phyloP scores from a whole-genome alignment of 2,113 vertebrate species.

The Calypte anna region DNA sequence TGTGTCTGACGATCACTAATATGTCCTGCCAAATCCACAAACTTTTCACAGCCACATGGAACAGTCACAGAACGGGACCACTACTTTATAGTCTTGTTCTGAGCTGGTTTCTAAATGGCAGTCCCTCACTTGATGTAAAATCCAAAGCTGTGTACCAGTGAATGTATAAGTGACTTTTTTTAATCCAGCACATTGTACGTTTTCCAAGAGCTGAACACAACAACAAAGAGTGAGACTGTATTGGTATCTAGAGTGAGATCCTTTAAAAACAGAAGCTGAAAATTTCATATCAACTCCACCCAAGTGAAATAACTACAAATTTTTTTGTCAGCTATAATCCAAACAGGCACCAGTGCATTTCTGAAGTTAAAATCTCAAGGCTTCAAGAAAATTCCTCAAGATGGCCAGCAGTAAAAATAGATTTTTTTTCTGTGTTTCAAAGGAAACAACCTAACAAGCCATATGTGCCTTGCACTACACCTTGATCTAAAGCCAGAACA shows the following conservation, averaged over 20 bases:
- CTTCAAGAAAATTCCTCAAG: constrained; percentile 22
- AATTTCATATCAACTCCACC: neutral
- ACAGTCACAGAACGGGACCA: neutral
- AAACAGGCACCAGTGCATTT: neutral
- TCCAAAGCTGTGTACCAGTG: neutral
- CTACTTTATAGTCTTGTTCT: neutral
- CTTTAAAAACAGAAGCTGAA: neutral
- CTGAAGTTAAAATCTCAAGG: neutral
- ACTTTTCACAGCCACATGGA: neutral
- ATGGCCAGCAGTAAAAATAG: neutral
- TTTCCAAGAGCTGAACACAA: neutral
- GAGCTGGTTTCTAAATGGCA: neutral
- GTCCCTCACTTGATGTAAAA: neutral
- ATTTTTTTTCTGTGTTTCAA: neutral
- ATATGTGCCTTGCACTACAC: neutral
- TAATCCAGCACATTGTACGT: neutral
- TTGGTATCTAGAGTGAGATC: neutral
- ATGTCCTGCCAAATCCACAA: neutral
- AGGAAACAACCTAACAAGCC: constrained; percentile 13
- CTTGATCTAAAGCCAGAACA: neutral
- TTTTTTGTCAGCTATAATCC: neutral
- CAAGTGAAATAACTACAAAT: neutral
- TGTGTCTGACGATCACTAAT: neutral
- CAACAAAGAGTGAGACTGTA: neutral
- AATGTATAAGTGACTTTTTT: neutral